Percentiles rank a stretch among this genome's conserved stretches.
These are phyloP conservation scores for Psophia crepitans DNA, from an alignment of 2,113 vertebrate species.

Conservation along the genomic window DNA sequence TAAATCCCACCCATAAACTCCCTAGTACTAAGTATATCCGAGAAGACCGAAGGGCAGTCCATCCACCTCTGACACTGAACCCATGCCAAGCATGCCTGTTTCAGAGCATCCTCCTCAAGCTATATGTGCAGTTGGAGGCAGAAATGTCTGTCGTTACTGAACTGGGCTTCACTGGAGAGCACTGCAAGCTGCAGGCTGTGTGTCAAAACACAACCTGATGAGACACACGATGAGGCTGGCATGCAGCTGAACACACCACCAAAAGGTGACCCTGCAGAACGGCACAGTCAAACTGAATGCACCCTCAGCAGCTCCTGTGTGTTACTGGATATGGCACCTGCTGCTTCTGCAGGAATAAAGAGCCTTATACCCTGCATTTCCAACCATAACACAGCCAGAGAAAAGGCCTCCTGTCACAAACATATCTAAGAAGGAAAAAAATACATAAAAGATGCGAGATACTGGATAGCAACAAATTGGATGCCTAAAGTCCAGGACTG, in stretches of 20 bases:
- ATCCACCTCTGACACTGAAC: not conserved
- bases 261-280: not conserved
- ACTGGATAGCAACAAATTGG: not conserved
- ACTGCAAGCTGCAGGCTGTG: not conserved
- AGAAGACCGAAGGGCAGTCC: not conserved
- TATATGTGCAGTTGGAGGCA: not conserved
- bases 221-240: rapidly evolving
- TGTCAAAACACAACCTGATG: not conserved
- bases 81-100: rapidly evolving
- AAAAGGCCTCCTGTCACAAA: not conserved
- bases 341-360: not conserved
- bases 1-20: not conserved
- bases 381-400: not conserved
- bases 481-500: not conserved
- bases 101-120: not conserved
- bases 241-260: rapidly evolving
- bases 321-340: no score
- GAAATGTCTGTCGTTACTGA: not conserved
- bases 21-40: not conserved
- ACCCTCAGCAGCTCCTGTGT: not conserved
- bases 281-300: rapidly evolving
- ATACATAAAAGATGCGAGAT: not conserved
- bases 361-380: not conserved
- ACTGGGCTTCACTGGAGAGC: not conserved
- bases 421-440: not conserved